Conservation (phyloP, 2,888 invertebrate species). For the Barypeithes pellucidus region DNA sequence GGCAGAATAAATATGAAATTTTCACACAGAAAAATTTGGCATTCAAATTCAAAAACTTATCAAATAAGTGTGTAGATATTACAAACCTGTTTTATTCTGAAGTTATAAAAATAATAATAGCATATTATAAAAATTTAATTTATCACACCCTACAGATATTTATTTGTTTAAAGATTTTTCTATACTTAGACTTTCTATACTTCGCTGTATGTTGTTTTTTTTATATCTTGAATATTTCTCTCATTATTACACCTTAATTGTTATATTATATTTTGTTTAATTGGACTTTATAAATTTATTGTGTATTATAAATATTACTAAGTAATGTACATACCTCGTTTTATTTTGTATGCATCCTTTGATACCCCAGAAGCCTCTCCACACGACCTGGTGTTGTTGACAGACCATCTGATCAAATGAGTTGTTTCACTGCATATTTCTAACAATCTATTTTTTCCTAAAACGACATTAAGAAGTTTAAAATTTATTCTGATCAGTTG, state of each 20-base stretch:
- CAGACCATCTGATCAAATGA: no score
- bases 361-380: no score
- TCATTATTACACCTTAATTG: slow-evolving; percentile 27
- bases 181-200: slow-evolving; percentile 32
- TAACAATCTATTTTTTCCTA: no score
- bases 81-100: not conserved
- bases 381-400: no score
- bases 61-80: not conserved
- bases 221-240: slow-evolving; percentile 25
- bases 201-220: slow-evolving; percentile 35
- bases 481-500: no score
- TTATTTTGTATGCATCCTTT: not conserved
- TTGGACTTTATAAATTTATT: slow-evolving; percentile 40
- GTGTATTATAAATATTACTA: slow-evolving; percentile 41
- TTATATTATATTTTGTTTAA: slow-evolving; percentile 40
- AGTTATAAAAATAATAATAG: slow-evolving; percentile 17
- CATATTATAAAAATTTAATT: slow-evolving; percentile 56
- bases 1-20: no score
- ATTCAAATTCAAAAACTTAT: not conserved
- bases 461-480: no score
- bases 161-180: slow-evolving; percentile 57
- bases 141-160: slow-evolving; percentile 65
- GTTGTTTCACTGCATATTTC: no score
- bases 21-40: no score
- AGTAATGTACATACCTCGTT: slow-evolving; percentile 2